These are phyloP conservation scores for Percopsis transmontana DNA, from an alignment of 2,113 vertebrate genomes.

Conservation along the genomic window DNA sequence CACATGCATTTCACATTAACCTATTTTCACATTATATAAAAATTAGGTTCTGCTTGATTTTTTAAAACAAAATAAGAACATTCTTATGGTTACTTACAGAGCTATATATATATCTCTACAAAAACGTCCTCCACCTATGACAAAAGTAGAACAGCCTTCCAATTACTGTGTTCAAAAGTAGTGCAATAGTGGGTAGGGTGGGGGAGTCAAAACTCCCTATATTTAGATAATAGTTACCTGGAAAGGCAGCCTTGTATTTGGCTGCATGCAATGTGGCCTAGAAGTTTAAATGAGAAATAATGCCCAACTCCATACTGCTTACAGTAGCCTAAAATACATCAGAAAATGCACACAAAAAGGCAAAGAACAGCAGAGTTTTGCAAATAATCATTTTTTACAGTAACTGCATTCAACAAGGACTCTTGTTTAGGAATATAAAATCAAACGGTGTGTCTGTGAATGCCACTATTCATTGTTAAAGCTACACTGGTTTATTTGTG, in stretches of 20 bases:
- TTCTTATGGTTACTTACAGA: background rate
- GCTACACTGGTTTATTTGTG: too few species aligned
- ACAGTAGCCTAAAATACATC: background rate
- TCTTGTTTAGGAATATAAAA: too few species aligned
- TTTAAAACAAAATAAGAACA: too few species aligned
- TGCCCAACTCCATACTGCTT: background rate
- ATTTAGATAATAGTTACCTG: background rate
- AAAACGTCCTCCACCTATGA: background rate
- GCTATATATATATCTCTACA: background rate
- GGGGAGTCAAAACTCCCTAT: background rate
- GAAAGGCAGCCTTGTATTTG: background rate
- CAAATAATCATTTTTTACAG: too few species aligned
- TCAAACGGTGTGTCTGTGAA: too few species aligned
- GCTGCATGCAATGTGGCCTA: background rate
- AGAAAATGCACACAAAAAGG: too few species aligned
- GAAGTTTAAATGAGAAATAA: background rate
- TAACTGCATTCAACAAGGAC: too few species aligned
- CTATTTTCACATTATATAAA: background rate
- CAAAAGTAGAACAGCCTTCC: background rate
- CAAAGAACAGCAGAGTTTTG: too few species aligned
- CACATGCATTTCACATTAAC: background rate
- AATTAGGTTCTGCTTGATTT: too few species aligned
- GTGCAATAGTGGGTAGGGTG: too few species aligned
- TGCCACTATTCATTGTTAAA: too few species aligned
- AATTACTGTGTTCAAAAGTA: conserved; percentile 2